Evolutionary conservation across 2,113 vertebrate species (phyloP).

Genomic region (Barnardius zonarius): DNA sequence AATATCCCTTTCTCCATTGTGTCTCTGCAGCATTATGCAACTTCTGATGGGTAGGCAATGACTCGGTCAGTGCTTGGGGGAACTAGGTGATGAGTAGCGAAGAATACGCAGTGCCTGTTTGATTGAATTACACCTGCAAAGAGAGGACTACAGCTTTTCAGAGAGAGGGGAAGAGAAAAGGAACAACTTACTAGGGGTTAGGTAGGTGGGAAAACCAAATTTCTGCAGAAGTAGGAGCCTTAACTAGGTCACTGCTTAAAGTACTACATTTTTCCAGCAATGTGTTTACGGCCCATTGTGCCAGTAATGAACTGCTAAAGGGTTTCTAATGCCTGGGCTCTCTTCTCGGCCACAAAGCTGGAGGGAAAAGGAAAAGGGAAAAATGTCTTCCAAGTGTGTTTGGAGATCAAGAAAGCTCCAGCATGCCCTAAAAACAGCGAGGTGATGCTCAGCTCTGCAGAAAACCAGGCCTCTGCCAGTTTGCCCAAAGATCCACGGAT

Average conservation of each 20-base stretch:
- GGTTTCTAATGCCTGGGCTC: not conserved
- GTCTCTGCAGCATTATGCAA: not conserved
- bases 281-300: not conserved
- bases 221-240: not conserved
- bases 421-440: not conserved
- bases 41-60: not conserved
- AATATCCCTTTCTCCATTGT: not conserved
- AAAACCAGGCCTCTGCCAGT: not conserved
- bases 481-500: not conserved
- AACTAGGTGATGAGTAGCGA: not conserved
- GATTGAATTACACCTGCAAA: not conserved
- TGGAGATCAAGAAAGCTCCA: not conserved
- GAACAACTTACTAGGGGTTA: not conserved
- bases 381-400: not conserved
- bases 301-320: not conserved
- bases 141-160: not conserved
- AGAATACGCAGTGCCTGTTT: not conserved
- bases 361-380: not conserved
- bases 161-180: not conserved
- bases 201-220: not conserved
- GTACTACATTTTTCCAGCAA: not conserved
- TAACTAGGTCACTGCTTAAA: not conserved
- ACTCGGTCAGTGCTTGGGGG: not conserved
- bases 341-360: accelerated
- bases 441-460: not conserved